These are phyloP conservation scores for Neodon shergylaensis DNA, from an alignment of 2,113 vertebrate species.

Conservation along the genomic window DNA sequence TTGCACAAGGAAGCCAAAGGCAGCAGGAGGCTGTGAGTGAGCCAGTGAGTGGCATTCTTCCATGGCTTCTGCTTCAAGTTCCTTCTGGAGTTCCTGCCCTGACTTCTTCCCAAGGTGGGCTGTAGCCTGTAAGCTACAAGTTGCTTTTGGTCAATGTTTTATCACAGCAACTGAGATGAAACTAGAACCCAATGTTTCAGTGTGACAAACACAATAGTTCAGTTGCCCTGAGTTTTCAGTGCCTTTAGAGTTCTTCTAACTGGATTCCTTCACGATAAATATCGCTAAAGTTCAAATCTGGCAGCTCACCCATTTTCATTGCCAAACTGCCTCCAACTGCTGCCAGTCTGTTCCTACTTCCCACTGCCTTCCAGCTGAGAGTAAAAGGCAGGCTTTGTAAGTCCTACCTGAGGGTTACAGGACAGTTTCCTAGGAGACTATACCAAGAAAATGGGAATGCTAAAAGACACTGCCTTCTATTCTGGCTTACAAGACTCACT, in stretches of 20 bases:
- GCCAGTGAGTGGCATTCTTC: background rate
- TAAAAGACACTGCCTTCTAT: background rate
- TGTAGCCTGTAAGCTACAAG: background rate
- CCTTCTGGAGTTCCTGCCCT: background rate
- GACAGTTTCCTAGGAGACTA: background rate
- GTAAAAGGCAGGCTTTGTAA: slow-evolving; percentile 18
- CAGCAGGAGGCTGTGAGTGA: no score
- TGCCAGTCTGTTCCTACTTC: slow-evolving; percentile 39
- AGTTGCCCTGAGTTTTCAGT: slow-evolving; percentile 7
- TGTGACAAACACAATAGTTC: background rate
- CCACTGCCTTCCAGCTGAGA: slow-evolving; percentile 16
- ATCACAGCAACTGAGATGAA: background rate
- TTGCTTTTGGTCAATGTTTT: background rate
- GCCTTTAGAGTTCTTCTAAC: slow-evolving; percentile 16
- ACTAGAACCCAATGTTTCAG: background rate
- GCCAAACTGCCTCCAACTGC: background rate
- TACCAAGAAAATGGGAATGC: background rate
- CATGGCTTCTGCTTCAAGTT: background rate
- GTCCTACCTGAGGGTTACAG: background rate
- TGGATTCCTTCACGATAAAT: slow-evolving; percentile 12
- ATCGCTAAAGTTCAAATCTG: slow-evolving; percentile 37
- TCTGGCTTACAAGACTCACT: background rate
- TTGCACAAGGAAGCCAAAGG: background rate
- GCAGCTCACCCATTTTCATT: slow-evolving; percentile 26
- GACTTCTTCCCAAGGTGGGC: no score